A percentile compares a stretch with the other conserved stretches of the same genome.
These are phyloP conservation scores for Drosophila kambysellisi DNA, from an alignment of 2,888 invertebrate species.

Conservation along the genomic window DNA sequence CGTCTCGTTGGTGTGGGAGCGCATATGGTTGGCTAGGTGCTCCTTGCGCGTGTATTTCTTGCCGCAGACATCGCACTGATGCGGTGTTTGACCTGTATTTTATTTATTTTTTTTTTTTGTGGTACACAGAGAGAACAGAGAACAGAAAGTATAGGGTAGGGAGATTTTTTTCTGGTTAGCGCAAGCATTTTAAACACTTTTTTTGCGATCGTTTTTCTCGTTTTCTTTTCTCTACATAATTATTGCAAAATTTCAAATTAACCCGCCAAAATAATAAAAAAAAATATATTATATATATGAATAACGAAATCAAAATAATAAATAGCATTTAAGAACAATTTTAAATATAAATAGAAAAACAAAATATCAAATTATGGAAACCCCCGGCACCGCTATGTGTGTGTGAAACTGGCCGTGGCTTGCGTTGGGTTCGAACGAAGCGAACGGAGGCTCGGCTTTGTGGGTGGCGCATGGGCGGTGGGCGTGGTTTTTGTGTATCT, in stretches of 20 bases:
- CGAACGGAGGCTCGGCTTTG: conserved; percentile 74
- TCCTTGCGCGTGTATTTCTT: conserved; percentile 96
- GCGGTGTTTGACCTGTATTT: conserved; percentile 91
- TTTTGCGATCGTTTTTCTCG: conserved; percentile 23
- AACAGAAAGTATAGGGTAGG: conserved; percentile 59
- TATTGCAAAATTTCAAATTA: conserved; percentile 25
- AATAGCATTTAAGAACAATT: neutral
- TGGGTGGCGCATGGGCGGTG: conserved; percentile 74
- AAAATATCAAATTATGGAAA: conserved; percentile 27
- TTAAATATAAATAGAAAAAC: conserved; percentile 6
- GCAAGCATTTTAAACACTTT: conserved; percentile 38
- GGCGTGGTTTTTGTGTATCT: conserved; percentile 54
- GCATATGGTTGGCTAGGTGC: conserved; percentile 94
- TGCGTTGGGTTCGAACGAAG: conserved; percentile 76
- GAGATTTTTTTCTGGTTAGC: conserved; percentile 43
- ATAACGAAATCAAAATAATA: conserved; percentile 19
- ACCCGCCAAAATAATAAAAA: conserved; percentile 35
- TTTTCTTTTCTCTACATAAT: conserved; percentile 10
- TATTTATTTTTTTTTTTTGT: neutral
- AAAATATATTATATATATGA: conserved; percentile 25
- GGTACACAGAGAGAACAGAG: conserved; percentile 45
- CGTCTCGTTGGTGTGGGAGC: conserved; percentile 94
- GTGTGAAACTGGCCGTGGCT: conserved; percentile 80
- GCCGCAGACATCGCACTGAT: conserved; percentile 94
- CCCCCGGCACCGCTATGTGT: conserved; percentile 72